Conservation (phyloP, 2,113 vertebrate species). For the Oreocharis arfaki region DNA sequence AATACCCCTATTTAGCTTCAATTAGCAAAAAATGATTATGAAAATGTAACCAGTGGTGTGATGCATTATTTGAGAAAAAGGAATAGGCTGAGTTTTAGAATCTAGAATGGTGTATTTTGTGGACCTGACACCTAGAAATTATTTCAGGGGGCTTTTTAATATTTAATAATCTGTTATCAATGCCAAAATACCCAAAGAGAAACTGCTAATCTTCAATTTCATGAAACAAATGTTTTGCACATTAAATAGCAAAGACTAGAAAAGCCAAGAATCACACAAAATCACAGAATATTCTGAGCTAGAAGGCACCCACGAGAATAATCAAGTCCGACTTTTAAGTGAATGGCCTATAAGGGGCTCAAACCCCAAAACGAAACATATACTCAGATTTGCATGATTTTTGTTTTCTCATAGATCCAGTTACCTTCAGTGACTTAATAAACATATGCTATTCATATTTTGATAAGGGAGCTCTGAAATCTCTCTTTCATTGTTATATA, state of each 20-base stretch:
- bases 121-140: not conserved
- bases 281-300: not conserved
- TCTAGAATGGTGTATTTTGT: not conserved
- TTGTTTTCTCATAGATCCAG: not conserved
- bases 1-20: not conserved
- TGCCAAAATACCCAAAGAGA: not conserved
- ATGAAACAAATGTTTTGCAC: not conserved
- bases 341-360: not conserved
- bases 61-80: not conserved
- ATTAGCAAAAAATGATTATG: not conserved
- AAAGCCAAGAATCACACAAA: not conserved
- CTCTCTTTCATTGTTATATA: not conserved
- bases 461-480: not conserved
- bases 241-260: not conserved
- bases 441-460: not conserved
- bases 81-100: not conserved
- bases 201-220: not conserved
- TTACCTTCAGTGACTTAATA: not conserved
- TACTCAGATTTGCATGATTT: not conserved
- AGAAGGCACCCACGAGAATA: not conserved
- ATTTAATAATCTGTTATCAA: not conserved
- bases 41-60: not conserved
- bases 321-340: not conserved
- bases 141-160: not conserved
- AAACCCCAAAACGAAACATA: not conserved